Percentiles rank a stretch among this genome's conserved stretches.
Evolutionary conservation across 2,797 vertebrate species (phyloP).

Genomic region (Tragelaphus eurycerus): DNA sequence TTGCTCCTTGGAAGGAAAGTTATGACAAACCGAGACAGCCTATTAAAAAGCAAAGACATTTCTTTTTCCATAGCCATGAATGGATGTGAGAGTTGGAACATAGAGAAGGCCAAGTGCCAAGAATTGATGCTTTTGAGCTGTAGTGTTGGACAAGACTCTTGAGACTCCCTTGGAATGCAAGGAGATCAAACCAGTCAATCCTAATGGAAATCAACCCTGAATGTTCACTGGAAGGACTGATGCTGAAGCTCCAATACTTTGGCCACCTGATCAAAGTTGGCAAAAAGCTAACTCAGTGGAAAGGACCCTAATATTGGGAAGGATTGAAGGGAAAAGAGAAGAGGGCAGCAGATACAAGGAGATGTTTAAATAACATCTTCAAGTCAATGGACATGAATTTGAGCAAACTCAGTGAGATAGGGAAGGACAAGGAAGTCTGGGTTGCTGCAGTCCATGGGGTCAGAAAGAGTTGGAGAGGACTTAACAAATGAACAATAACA

Average conservation of each 20-base stretch:
- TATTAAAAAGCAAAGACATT: background rate
- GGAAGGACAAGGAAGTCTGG: background rate
- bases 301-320: background rate
- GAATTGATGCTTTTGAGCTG: background rate
- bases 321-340: background rate
- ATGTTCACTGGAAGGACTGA: background rate
- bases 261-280: background rate
- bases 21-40: background rate
- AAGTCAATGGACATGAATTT: background rate
- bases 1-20: background rate
- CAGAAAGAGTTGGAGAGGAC: background rate
- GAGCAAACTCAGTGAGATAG: background rate
- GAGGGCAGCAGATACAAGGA: background rate
- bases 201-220: background rate
- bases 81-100: background rate
- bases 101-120: background rate
- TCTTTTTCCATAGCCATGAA: background rate
- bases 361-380: background rate
- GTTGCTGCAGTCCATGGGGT: background rate
- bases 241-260: background rate
- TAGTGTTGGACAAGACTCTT: background rate
- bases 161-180: background rate
- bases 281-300: background rate
- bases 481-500: background rate
- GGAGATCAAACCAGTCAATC: background rate